Percentiles rank a stretch among this genome's conserved stretches.
These are phyloP conservation scores for Mus caroli DNA, from an alignment of 2,797 vertebrate species.

Conservation along the genomic window DNA sequence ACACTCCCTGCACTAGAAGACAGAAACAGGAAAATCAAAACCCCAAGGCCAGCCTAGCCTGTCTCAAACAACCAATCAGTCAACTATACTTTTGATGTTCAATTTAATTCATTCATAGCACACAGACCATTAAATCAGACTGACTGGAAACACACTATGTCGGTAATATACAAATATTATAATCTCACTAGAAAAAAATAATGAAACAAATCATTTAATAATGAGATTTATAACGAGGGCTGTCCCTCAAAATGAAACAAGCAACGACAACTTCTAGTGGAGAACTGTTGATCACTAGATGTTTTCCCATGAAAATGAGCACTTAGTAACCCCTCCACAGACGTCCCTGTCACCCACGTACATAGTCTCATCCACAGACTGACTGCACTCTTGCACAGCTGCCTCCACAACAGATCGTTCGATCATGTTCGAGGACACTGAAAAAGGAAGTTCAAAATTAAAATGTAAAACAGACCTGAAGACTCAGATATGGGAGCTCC, in stretches of 20 bases:
- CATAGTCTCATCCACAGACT: constrained; percentile 94
- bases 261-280: not conserved
- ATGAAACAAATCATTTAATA: constrained; percentile 42
- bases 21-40: not conserved
- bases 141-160: not conserved
- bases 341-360: constrained; percentile 85
- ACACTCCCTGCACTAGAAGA: not conserved
- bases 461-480: constrained; percentile 19
- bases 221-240: constrained; percentile 9
- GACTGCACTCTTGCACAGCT: constrained; percentile 96
- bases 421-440: constrained; percentile 97
- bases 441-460: constrained; percentile 78
- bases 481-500: not conserved
- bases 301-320: constrained; percentile 44
- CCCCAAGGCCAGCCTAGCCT: not conserved
- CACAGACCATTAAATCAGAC: constrained; percentile 29
- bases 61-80: not conserved
- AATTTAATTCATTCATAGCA: constrained; percentile 31
- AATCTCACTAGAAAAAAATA: not conserved
- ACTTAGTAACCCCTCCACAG: not conserved
- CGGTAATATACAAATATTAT: constrained; percentile 29
- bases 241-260: constrained; percentile 49
- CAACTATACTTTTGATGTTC: constrained; percentile 32
- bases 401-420: constrained; percentile 93
- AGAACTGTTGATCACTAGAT: constrained; percentile 58